Base-by-base conservation (phyloP, 2,888 invertebrate species). In the Oscheius sp. region DNA sequence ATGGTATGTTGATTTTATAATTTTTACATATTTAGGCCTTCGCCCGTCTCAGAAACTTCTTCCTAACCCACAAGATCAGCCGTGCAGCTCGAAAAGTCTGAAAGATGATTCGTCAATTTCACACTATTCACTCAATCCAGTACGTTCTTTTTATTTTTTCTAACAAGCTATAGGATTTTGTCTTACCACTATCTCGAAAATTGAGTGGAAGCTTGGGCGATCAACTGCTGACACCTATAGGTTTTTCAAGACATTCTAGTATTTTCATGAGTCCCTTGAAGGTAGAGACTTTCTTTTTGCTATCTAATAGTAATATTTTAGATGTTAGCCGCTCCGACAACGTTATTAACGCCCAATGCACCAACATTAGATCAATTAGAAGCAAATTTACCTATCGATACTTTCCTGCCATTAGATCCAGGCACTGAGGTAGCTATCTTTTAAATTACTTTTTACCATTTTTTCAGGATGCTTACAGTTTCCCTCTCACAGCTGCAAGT, bases 251-350 rank as follows among this genome's bases (percentile, higher is more conserved):
- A 20, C 28, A 24, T 36, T 41, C 67, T 8, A 33, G 51, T n/a
- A 14, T 61, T 14, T 67, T 62, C 28, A 67, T 67, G 67, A 67
- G 67, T 51, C 67, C 67, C 8, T 51, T 67, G 17, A 67, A 67
- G 59, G 67, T 67, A 32, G 9, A 17, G 2, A 3, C 3, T 49
- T 49, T 49, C 24, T 4, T 9, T 36, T 36, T n/a, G n/a, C n/a
- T n/a, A n/a, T n/a, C n/a, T n/a, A n/a, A n/a, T 33, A 54, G 6
- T 1, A 20, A 54, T 3, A 32, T 30, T 28, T 54, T 33, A 54
- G 59, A 59, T 59, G 59, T 44, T 59, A 9, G 44, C 59, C 8
- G 59, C 24, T 1, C 20, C 41, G 5, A 41, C 44, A 24, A 59
- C 59, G 6, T 28, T 28, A 12, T 28, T 41, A 20, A 59, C 59